phyloP scores from a whole-genome alignment of 2,888 invertebrate genomes.

The Mechanitis messenoides region DNA sequence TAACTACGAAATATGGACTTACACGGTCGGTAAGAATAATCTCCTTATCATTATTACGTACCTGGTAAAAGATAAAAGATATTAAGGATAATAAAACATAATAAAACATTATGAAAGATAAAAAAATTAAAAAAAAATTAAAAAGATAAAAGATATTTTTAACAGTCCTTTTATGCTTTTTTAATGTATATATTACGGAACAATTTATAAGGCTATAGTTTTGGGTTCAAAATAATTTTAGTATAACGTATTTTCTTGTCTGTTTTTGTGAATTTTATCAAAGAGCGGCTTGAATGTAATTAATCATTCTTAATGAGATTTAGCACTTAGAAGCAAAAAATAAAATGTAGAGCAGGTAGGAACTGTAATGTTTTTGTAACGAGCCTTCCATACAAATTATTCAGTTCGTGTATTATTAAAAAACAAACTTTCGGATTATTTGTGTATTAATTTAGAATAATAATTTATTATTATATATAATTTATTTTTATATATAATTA shows the following conservation, averaged over 20 bases:
- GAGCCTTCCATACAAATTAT: background rate
- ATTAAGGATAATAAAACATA: too few relatives aligned
- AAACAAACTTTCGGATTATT: too few relatives aligned
- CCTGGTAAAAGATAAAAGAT: too few relatives aligned
- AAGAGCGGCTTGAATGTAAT: slow-evolving; percentile 31
- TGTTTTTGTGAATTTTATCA: slow-evolving; percentile 23
- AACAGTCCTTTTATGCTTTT: too few relatives aligned
- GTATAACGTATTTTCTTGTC: slow-evolving; percentile 12
- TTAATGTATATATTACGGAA: too few relatives aligned
- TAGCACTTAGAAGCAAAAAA: slow-evolving; percentile 32
- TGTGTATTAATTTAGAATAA: too few relatives aligned
- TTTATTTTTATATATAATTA: too few relatives aligned
- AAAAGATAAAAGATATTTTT: too few relatives aligned
- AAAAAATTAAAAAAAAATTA: too few relatives aligned
- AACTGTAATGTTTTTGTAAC: slow-evolving; percentile 17
- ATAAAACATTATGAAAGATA: too few relatives aligned
- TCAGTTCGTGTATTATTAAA: too few relatives aligned
- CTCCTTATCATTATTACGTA: background rate
- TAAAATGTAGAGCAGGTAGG: slow-evolving; percentile 9
- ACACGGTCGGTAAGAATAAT: background rate
- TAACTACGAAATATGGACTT: background rate
- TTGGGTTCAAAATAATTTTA: background rate
- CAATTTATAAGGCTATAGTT: background rate
- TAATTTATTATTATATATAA: too few relatives aligned
- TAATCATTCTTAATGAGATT: slow-evolving; percentile 37